phyloP scores from a whole-genome alignment of 2,797 vertebrate species.

The Pampus argenteus region DNA sequence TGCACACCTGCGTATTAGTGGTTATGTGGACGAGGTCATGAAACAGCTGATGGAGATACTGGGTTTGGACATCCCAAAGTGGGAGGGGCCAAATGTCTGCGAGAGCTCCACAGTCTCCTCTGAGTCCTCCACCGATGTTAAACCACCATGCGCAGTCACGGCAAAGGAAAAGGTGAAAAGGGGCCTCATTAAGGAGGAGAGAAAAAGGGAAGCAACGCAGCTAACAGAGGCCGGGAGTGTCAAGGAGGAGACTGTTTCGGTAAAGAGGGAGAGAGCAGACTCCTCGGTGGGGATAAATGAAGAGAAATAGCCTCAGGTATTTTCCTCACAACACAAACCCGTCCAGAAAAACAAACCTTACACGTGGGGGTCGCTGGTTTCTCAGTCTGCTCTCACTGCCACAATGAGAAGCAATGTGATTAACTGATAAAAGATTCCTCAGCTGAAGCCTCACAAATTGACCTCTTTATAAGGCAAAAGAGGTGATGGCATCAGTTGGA shows the following conservation, averaged over 20 bases:
- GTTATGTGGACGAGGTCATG: constrained; percentile 94
- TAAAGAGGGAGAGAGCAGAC: constrained; percentile 70
- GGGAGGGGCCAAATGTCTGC: constrained; percentile 89
- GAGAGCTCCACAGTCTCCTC: constrained; percentile 66
- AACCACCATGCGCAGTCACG: constrained; percentile 26
- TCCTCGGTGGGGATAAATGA: constrained; percentile 36
- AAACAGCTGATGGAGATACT: constrained; percentile 89
- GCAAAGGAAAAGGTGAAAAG: constrained; percentile 67
- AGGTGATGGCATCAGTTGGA: neutral
- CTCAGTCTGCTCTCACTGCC: neutral
- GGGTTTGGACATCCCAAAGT: constrained; percentile 90
- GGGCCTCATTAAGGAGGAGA: constrained; percentile 59
- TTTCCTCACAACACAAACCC: constrained; percentile 21
- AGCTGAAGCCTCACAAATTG: neutral
- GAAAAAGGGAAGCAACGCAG: constrained; percentile 56
- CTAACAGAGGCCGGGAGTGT: constrained; percentile 34
- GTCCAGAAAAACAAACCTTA: constrained; percentile 31
- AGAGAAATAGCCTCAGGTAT: constrained; percentile 60
- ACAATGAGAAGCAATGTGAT: neutral
- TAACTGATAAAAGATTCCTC: neutral
- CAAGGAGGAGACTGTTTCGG: constrained; percentile 30
- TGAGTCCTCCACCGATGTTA: constrained; percentile 27
- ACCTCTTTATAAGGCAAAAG: neutral
- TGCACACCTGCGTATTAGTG: constrained; percentile 89
- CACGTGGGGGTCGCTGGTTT: constrained; percentile 6